These are phyloP conservation scores for Pollenia amentaria DNA, from an alignment of 2,888 invertebrate genomes.

Conservation along the genomic window DNA sequence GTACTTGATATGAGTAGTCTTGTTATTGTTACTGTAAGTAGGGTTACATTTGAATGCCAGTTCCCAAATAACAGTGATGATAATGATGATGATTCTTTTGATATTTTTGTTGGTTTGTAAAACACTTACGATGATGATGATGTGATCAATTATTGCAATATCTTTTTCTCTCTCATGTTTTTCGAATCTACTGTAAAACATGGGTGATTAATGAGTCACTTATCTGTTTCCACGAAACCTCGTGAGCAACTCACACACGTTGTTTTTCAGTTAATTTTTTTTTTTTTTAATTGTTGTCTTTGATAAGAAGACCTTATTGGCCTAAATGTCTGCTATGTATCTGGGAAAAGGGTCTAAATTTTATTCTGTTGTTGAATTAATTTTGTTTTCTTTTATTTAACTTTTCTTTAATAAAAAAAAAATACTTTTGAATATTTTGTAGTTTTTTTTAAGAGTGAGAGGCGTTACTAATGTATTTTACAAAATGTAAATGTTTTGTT, in stretches of 20 bases:
- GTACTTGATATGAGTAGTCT: not conserved
- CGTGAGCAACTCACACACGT: conserved; percentile 57
- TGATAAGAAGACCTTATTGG: conserved; percentile 35
- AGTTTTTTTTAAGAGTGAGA: conserved; percentile 34
- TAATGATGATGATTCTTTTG: not conserved
- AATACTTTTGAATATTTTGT: not conserved
- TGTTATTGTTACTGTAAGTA: not conserved
- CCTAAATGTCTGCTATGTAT: conserved; percentile 28
- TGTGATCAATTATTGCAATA: conserved; percentile 59
- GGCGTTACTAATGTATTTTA: conserved; percentile 68
- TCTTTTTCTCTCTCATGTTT: conserved; percentile 4
- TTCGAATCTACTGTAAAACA: conserved; percentile 38
- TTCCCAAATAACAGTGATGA: not conserved
- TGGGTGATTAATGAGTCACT: conserved; percentile 72
- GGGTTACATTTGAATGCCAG: not conserved
- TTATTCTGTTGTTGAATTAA: conserved; percentile 32
- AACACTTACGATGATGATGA: conserved; percentile 17
- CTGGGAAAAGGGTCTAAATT: conserved; percentile 13
- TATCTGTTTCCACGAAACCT: not conserved
- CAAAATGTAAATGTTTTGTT: conserved; percentile 51
- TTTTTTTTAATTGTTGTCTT: conserved; percentile 29
- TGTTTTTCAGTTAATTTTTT: conserved; percentile 28
- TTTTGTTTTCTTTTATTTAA: conserved; percentile 10
- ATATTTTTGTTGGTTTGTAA: not conserved
- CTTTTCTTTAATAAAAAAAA: not conserved